A percentile compares a stretch with the other conserved stretches of the same genome.
phyloP scores from a whole-genome alignment of 35 echinoderm and acorn worm species.

The Diadema setosum region DNA sequence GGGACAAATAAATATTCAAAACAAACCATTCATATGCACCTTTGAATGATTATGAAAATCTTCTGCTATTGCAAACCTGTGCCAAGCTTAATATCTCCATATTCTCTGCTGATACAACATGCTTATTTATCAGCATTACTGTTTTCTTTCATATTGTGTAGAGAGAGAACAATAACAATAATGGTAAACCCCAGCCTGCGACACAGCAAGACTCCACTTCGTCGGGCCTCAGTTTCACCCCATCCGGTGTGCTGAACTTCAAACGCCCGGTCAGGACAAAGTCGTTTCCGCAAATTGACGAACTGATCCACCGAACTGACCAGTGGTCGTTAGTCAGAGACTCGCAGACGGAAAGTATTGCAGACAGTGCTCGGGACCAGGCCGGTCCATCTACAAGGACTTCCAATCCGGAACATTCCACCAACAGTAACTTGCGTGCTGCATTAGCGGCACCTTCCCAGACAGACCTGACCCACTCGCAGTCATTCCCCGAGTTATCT shows the following conservation, averaged over 20 bases:
- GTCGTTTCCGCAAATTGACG: background rate
- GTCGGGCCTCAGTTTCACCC: background rate
- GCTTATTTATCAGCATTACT: too few relatives aligned
- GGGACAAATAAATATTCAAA: too few relatives aligned
- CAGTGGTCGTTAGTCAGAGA: background rate
- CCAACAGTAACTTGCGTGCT: too few relatives aligned
- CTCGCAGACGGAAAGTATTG: background rate
- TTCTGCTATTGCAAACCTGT: too few relatives aligned
- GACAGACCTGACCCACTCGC: background rate
- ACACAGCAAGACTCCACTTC: background rate
- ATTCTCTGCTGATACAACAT: too few relatives aligned
- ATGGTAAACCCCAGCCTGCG: background rate
- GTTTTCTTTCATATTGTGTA: too few relatives aligned
- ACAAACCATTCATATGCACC: too few relatives aligned
- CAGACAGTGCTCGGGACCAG: background rate
- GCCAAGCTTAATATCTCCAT: too few relatives aligned
- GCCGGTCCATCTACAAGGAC: too few relatives aligned
- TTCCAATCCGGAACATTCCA: too few relatives aligned
- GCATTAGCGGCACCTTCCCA: too few relatives aligned
- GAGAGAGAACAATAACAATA: conserved; percentile 10
- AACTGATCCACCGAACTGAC: background rate
- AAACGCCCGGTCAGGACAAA: background rate
- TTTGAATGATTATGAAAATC: too few relatives aligned
- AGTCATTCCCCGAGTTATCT: background rate
- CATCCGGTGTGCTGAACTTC: background rate